Evolutionary conservation across 2,888 invertebrate species (phyloP).

Genomic region (Agonopterix arenella): DNA sequence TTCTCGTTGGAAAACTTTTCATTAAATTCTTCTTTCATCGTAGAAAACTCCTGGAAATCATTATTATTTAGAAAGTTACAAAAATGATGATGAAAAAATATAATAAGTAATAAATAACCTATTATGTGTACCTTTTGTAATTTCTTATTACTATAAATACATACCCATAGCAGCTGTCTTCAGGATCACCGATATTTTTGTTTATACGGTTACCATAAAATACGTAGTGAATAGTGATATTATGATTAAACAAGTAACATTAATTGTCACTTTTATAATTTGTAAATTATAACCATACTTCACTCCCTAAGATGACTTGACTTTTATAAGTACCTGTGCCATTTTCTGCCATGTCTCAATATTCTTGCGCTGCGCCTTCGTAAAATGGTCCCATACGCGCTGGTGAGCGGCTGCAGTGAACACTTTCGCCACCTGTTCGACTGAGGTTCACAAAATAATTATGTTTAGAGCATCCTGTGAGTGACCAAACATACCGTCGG

Average conservation of each 20-base stretch:
- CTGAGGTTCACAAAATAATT: constrained; percentile 80
- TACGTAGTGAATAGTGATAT: not conserved
- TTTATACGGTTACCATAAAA: not conserved
- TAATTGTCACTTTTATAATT: not conserved
- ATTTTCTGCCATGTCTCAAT: constrained; percentile 98
- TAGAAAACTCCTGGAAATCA: constrained; percentile 57
- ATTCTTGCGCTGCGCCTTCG: constrained; percentile 99
- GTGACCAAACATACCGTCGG: constrained; percentile 59
- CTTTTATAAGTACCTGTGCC: constrained; percentile 83
- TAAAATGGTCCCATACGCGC: constrained; percentile 99
- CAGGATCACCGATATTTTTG: constrained; percentile 12
- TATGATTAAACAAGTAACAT: not conserved
- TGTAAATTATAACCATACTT: too few species aligned
- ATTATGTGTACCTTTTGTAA: not conserved
- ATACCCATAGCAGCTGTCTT: constrained; percentile 23
- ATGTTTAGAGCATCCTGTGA: constrained; percentile 46
- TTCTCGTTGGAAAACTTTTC: constrained; percentile 54
- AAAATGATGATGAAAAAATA: too few species aligned
- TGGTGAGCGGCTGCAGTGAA: constrained; percentile 97
- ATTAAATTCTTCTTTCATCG: constrained; percentile 62
- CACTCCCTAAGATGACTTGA: not conserved
- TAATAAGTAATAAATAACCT: not conserved
- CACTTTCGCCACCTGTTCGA: constrained; percentile 99
- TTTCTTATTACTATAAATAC: constrained; percentile 1
- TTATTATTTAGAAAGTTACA: not conserved